Base-by-base conservation (phyloP, 2,888 invertebrate genomes). In the Zygaena filipendulae region DNA sequence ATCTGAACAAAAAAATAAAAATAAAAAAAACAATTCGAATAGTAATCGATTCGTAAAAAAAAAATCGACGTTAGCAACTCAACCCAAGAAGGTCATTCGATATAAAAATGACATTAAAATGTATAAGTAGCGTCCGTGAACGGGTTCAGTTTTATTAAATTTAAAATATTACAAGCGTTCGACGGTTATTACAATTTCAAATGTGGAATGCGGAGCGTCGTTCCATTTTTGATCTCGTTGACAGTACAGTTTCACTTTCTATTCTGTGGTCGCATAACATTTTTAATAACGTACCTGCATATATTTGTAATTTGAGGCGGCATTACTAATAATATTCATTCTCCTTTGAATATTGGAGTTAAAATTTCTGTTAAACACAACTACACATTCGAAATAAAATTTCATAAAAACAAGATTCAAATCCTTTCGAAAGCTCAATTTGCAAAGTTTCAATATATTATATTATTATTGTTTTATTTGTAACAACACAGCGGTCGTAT, bases 71-170 rank as follows among this genome's bases (percentile, higher is more conserved):
- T n/a, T n/a, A n/a, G n/a, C n/a, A n/a, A n/a, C n/a, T n/a, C n/a
- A n/a, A n/a, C n/a, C n/a, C n/a, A n/a, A n/a, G 72, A 75, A 75
- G 77, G 74, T 72, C 74, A 64, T 56, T 51, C 59, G 58, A 59
- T 63, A 68, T 70, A 66, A 16, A 6, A 4, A 7, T 66, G 63
- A 69, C 72, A 75, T 77, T 75, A 77, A 77, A 77, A 79, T 77
- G 77, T 79, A 74, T 75, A 77, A 79, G 60, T 59, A 63, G 61
- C 49, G 49, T 58, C 51, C 55, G 47, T 56, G 61, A 57, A 58
- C 55, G 49, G 51, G 53, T 52, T 52, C 49, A 46, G 54, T 64
- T 52, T 67, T 71, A 71, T 72, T 71, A 71, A 71, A 74, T 75
- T 75, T 77, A 72, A 74, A 72, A 77, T 77, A 69, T 70, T 64